Conservation (phyloP, 1,140 invertebrate genomes). For the Leptoteleia sp. region DNA sequence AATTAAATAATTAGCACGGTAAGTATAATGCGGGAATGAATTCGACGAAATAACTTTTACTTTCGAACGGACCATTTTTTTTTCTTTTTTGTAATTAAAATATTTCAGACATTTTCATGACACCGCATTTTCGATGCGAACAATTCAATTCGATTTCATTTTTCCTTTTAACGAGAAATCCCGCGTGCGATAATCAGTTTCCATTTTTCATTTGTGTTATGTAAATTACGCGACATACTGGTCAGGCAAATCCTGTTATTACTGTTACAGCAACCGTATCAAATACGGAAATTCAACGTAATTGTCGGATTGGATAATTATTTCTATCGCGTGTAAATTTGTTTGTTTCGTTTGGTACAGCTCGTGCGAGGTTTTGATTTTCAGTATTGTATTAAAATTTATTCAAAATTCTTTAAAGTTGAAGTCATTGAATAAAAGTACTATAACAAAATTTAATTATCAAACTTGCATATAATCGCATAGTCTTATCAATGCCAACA, state of each 20-base stretch:
- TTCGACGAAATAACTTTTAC: too few species aligned
- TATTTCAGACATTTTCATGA: conserved; percentile 1
- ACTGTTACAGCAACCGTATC: conserved; percentile 25
- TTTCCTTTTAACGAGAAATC: not conserved
- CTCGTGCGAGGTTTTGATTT: too few species aligned
- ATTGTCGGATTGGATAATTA: conserved; percentile 42
- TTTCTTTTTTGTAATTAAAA: conserved; percentile 13
- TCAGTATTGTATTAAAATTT: too few species aligned
- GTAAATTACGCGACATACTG: conserved; percentile 25
- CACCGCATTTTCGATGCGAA: not conserved
- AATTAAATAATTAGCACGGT: conserved; percentile 14
- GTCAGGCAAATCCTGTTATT: conserved; percentile 27
- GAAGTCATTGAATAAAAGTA: conserved; percentile 7
- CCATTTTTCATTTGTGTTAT: conserved; percentile 30
- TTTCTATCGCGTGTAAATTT: conserved; percentile 30
- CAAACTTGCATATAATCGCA: too few species aligned
- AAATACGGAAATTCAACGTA: conserved; percentile 34
- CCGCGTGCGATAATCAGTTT: conserved; percentile 7
- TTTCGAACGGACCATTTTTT: not conserved
- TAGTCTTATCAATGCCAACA: too few species aligned
- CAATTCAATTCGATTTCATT: not conserved
- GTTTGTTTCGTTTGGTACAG: too few species aligned
- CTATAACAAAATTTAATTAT: conserved; percentile 12
- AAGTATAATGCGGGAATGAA: too few species aligned
- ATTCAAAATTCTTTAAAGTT: too few species aligned